phyloP scores from a whole-genome alignment of 2,113 vertebrate species.

The Cyprinus carpio region DNA sequence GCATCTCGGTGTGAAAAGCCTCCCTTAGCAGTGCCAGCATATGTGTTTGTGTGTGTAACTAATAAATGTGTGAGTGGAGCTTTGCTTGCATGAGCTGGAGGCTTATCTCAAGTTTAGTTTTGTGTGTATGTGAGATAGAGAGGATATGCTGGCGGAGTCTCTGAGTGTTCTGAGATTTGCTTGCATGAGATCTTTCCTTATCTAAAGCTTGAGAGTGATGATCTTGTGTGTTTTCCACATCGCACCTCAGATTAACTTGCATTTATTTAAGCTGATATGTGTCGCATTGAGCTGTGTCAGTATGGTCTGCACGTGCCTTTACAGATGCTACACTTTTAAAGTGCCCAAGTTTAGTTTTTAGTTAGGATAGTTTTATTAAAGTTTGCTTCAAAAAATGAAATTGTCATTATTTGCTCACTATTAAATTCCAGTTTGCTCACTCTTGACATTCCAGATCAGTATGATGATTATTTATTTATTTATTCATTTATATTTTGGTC shows the following conservation, averaged over 20 bases:
- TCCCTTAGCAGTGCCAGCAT: slow-evolving; percentile 45
- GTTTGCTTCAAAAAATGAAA: not conserved
- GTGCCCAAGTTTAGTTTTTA: not conserved
- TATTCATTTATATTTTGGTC: no score
- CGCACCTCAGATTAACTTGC: not conserved
- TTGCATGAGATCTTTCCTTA: slow-evolving; percentile 51
- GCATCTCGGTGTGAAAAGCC: slow-evolving; percentile 61
- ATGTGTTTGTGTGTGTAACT: not conserved
- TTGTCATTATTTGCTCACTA: not conserved
- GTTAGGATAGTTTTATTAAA: not conserved
- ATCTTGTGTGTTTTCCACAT: slow-evolving; percentile 15
- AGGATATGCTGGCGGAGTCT: slow-evolving; percentile 35
- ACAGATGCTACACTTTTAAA: not conserved
- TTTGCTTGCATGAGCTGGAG: slow-evolving; percentile 50
- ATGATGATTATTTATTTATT: not conserved
- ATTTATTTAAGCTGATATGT: slow-evolving; percentile 23
- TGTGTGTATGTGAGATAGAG: slow-evolving; percentile 37
- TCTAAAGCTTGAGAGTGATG: slow-evolving; percentile 45
- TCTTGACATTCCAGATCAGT: not conserved
- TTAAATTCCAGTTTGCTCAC: no score
- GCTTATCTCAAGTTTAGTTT: slow-evolving; percentile 52
- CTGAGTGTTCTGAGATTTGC: slow-evolving; percentile 29
- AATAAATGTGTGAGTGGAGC: slow-evolving; percentile 36
- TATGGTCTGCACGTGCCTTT: not conserved
- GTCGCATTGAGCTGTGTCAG: slow-evolving; percentile 21